A percentile compares a stretch with the other conserved stretches of the same genome.
Conservation (phyloP, 2,113 vertebrate genomes). For the Heliornis fulica region DNA sequence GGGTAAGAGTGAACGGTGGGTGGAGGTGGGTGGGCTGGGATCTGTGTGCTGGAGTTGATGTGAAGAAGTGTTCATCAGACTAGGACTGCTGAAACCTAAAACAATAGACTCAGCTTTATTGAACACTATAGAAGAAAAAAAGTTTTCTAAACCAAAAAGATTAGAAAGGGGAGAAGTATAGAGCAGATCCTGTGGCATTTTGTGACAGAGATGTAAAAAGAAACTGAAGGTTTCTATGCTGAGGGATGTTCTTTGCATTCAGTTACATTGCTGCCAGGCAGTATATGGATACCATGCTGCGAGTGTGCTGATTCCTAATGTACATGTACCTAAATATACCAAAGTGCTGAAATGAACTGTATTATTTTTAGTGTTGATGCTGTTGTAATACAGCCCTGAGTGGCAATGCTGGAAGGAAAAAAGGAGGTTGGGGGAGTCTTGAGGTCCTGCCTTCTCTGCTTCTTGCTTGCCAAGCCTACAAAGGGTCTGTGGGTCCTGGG, state of each 20-base stretch:
- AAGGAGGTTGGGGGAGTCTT: neutral
- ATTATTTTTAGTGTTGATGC: neutral
- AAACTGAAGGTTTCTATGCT: rapidly evolving
- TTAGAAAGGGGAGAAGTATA: neutral
- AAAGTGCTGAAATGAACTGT: neutral
- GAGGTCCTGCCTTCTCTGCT: neutral
- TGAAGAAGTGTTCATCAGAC: neutral
- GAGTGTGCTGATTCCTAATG: neutral
- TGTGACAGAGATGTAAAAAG: neutral
- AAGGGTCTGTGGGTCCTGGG: neutral
- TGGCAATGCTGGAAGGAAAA: neutral
- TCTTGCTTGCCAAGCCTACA: neutral
- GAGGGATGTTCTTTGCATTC: neutral
- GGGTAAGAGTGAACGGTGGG: neutral
- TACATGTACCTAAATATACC: neutral
- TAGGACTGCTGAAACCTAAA: neutral
- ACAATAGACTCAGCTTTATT: neutral
- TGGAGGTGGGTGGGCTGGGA: neutral
- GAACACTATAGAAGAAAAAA: rapidly evolving
- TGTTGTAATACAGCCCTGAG: neutral
- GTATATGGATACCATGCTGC: neutral
- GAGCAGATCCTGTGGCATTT: neutral
- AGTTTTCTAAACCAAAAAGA: neutral
- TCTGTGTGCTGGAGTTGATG: neutral
- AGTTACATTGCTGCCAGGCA: neutral